Conservation (phyloP, 2,113 vertebrate genomes). For the Takifugu flavidus region DNA sequence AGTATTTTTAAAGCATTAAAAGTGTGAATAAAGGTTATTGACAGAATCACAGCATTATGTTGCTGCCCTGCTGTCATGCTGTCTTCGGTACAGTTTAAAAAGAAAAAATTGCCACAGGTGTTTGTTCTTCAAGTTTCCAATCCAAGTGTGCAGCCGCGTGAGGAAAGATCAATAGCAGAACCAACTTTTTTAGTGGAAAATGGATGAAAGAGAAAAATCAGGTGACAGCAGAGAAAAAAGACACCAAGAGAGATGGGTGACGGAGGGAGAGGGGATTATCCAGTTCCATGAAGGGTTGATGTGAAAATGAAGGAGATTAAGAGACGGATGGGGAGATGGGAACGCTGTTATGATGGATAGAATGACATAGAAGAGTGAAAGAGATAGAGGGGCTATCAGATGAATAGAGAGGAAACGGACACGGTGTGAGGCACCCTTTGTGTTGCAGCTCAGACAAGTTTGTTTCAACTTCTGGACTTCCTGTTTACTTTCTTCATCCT, state of each 20-base stretch:
- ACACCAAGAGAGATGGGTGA: conserved; percentile 37
- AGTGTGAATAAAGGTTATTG: too few relatives aligned
- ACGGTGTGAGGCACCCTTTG: too few relatives aligned
- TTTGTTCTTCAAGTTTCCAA: neutral
- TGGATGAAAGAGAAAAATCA: conserved; percentile 9
- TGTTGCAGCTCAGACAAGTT: too few relatives aligned
- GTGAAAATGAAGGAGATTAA: conserved; percentile 33
- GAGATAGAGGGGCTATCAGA: conserved; percentile 8
- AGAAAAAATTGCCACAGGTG: neutral
- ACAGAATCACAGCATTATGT: too few relatives aligned
- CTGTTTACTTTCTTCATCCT: too few relatives aligned
- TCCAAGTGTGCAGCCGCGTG: neutral
- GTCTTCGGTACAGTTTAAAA: too few relatives aligned
- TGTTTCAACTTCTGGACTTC: too few relatives aligned
- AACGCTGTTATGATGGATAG: conserved; percentile 48
- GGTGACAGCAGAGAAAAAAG: neutral
- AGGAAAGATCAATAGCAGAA: neutral
- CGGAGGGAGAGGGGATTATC: conserved; percentile 41
- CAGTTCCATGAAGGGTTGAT: conserved; percentile 23
- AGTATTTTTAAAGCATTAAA: too few relatives aligned
- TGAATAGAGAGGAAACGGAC: conserved; percentile 34
- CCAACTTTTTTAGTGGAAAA: neutral
- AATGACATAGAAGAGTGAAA: conserved; percentile 20
- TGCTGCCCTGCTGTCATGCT: too few relatives aligned
- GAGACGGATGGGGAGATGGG: conserved; percentile 46